Conservation (phyloP, 2,113 vertebrate species). For the Protomyctophum bolini region DNA sequence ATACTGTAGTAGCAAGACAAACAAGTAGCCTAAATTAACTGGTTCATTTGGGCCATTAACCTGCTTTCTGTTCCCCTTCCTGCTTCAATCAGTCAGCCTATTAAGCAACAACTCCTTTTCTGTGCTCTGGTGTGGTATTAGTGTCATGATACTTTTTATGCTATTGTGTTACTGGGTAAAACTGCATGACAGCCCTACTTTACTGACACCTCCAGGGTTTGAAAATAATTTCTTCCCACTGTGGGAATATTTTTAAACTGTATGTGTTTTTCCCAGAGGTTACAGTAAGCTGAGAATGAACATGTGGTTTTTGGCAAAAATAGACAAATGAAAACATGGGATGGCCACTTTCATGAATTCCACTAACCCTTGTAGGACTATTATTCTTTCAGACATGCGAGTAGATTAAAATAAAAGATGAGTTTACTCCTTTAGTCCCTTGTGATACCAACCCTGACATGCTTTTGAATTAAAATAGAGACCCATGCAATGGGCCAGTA, state of each 20-base stretch:
- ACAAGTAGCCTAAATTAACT: no score
- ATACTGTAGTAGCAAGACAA: no score
- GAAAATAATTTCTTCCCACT: not conserved
- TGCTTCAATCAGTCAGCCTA: no score
- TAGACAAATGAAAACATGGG: not conserved
- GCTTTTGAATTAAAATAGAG: constrained; percentile 27
- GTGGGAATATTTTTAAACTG: not conserved
- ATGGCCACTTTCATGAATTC: not conserved
- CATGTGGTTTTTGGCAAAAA: constrained; percentile 1
- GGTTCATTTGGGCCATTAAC: no score
- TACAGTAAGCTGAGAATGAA: not conserved
- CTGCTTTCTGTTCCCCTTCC: no score
- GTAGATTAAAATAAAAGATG: constrained; percentile 23
- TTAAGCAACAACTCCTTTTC: no score
- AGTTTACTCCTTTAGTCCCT: constrained; percentile 19
- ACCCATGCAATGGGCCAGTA: constrained; percentile 32
- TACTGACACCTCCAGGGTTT: not conserved
- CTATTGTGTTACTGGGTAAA: not conserved
- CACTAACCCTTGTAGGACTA: not conserved
- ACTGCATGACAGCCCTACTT: not conserved
- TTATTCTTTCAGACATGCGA: constrained; percentile 28
- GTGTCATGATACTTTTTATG: no score
- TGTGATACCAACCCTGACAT: constrained; percentile 3
- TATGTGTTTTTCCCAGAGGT: not conserved
- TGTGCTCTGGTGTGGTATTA: no score